Base-by-base conservation (phyloP, 2,888 invertebrate species). In the Eilema sororculum region DNA sequence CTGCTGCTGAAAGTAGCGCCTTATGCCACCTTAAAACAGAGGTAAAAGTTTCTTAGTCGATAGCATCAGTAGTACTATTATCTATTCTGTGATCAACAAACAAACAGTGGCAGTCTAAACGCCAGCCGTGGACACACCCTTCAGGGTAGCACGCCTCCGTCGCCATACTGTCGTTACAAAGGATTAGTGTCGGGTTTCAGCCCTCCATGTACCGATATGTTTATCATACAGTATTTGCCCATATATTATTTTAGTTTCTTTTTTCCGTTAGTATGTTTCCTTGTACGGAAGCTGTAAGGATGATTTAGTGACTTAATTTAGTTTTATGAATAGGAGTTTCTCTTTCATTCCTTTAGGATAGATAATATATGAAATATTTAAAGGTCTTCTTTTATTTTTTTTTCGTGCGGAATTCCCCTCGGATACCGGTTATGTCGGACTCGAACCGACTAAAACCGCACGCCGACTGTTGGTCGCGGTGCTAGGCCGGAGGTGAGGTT, bases 131-230 rank as follows among this genome's bases (percentile, higher is more conserved):
- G 3, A 13, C 8, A 20, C 10, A 24, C 24, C 24, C 37, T 24
- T 3, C 37, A 12, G 25, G 37, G 33, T 58, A n/a, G 65, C 37
- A 58, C 22, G 57, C 30, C 33, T 13, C 25, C 30, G 28, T 8
- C 28, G 65, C 61, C 65, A 57, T 68, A 46, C 61, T n/a, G 41
- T 56, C 64, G 64, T 69, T 33, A 37, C 56, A 57, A 30, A 41
- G 79, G 75, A 75, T 81, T 77, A 79, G 79, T 77, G 81, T 80
- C 79, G 41, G 73, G 61, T 79, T 78, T 68, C 79, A 59, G 64
- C 68, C 30, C 28, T 28, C 64, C 41, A n/a, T 74, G 71, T 58
- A 66, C 33, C 67, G 67, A 68, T 78, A 73, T 75, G 72, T 76
- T 76, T 68, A 67, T 66, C 64, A 66, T 20, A 13, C 46, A 12